Evolutionary conservation across 2,888 invertebrate genomes (phyloP).

Genomic region (Drosophila hamatofila): DNA sequence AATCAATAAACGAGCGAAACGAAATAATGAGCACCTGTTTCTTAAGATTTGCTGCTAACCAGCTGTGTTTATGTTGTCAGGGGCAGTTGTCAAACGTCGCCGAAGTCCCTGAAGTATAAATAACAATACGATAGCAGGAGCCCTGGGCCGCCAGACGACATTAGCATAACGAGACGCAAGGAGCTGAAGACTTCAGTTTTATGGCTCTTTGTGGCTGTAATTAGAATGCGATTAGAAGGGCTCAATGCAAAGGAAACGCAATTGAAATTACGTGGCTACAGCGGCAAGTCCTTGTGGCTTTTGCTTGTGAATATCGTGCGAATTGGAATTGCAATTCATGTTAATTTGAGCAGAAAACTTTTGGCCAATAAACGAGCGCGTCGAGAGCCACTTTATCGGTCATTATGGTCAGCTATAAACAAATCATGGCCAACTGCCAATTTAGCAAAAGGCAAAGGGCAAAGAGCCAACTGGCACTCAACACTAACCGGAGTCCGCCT

Average conservation of each 20-base stretch:
- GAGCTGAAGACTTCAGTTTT: slow-evolving; percentile 18
- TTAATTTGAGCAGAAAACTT: slow-evolving; percentile 66
- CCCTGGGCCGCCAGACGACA: slow-evolving; percentile 8
- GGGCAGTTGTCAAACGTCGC: slow-evolving; percentile 29
- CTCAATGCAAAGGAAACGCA: slow-evolving; percentile 37
- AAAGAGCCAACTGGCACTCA: slow-evolving; percentile 27
- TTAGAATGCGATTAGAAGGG: slow-evolving; percentile 49
- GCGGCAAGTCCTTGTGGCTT: slow-evolving; percentile 19
- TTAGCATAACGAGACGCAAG: slow-evolving; percentile 42
- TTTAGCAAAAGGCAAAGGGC: slow-evolving; percentile 6
- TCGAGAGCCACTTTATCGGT: slow-evolving; percentile 58
- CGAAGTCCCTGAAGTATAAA: slow-evolving; percentile 3
- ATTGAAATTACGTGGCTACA: slow-evolving; percentile 29
- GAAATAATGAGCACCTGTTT: slow-evolving; percentile 30
- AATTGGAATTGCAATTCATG: slow-evolving; percentile 66
- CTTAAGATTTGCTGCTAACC: background rate
- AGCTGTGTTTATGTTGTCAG: slow-evolving; percentile 20
- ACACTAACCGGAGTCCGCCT: slow-evolving; percentile 12
- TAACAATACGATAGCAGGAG: background rate
- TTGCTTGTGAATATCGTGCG: slow-evolving; percentile 58
- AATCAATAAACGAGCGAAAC: slow-evolving; percentile 11
- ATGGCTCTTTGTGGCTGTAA: slow-evolving; percentile 38
- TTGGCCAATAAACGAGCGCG: slow-evolving; percentile 50
- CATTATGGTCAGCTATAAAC: slow-evolving; percentile 70
- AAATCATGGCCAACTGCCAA: slow-evolving; percentile 61